phyloP scores from a whole-genome alignment of 2,113 vertebrate genomes.

The Pao palembangensis region DNA sequence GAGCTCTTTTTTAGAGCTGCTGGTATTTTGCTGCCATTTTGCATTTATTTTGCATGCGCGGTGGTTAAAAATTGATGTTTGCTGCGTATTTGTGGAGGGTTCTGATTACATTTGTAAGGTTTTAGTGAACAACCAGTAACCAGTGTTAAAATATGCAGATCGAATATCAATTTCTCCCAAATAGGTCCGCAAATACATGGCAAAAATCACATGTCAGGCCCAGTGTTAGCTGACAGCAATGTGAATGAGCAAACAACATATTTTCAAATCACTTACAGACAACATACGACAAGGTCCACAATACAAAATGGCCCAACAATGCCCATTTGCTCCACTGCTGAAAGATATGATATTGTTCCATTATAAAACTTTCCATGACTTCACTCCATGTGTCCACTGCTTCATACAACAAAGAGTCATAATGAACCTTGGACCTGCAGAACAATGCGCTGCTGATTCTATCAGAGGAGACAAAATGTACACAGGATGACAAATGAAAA shows the following conservation, averaged over 20 bases:
- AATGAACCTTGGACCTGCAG: slow-evolving; percentile 25
- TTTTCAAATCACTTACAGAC: too few species aligned
- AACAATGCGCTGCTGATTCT: slow-evolving; percentile 21
- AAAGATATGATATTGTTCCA: slow-evolving; percentile 61
- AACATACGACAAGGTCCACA: too few species aligned
- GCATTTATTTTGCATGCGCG: too few species aligned
- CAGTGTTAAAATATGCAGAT: too few species aligned
- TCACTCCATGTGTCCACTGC: slow-evolving; percentile 44
- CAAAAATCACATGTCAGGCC: too few species aligned
- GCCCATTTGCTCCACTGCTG: slow-evolving; percentile 43
- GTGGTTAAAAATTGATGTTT: background rate
- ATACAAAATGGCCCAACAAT: slow-evolving; percentile 40
- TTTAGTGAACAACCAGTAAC: background rate
- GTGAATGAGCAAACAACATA: too few species aligned
- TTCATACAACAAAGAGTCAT: slow-evolving; percentile 7
- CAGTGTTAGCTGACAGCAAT: too few species aligned
- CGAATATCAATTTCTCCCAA: too few species aligned
- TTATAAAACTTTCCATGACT: slow-evolving; percentile 64
- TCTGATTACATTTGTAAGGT: background rate
- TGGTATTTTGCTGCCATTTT: too few species aligned
- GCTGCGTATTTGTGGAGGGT: background rate
- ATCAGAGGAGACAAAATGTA: slow-evolving; percentile 31
- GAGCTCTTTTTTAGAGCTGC: too few species aligned
- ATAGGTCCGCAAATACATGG: too few species aligned
- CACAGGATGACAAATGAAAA: slow-evolving; percentile 46